Evolutionary conservation across 1,140 invertebrate species (phyloP), one percentile per base, ranked within the genome.

Genomic region (Sitophilus oryzae): DNA sequence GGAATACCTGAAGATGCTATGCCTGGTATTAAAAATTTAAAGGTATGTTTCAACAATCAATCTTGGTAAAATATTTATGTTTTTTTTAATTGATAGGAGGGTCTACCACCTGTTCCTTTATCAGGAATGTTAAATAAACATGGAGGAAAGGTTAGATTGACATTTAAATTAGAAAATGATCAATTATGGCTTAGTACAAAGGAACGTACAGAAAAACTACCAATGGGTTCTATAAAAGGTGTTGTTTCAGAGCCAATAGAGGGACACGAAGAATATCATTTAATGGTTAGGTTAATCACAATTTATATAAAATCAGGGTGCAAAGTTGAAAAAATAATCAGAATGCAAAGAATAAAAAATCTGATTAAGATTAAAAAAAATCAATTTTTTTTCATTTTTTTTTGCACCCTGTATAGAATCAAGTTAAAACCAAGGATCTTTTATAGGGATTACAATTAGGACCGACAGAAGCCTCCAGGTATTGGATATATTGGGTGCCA

Each of bases 401-500:
- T 4, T 18, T 6, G n/a, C n/a, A n/a, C n/a, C n/a, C n/a, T n/a
- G n/a, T n/a, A n/a, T n/a, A n/a, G n/a, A n/a, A n/a, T n/a, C n/a
- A n/a, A n/a, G n/a, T n/a, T n/a, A n/a, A 30, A 11, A 30, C 11
- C 5, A 30, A 30, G 11, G 30, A 40, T 36, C 15, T 41, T 60
- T 52, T 55, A 15, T 41, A 89, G 87, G 88, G 82, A 43, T 77
- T 93, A 51, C 90, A 93, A 76, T 73, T 93, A 59, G 90, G 91
- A 19, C 82, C 91, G 10, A 93, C 91, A 6, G 90, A 93, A 75
- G 88, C 89, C 9, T 92, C 89, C 21, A 75, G 87, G 58, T 93
- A 93, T 75, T 96, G 90, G 89, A 82, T 96, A 42, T 95, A 96
- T 73, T 96, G 92, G 92, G 90, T 96, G 35, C 93, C 93, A 37